Base-by-base conservation (phyloP, 2,888 invertebrate species). In the Melitaea athalia region DNA sequence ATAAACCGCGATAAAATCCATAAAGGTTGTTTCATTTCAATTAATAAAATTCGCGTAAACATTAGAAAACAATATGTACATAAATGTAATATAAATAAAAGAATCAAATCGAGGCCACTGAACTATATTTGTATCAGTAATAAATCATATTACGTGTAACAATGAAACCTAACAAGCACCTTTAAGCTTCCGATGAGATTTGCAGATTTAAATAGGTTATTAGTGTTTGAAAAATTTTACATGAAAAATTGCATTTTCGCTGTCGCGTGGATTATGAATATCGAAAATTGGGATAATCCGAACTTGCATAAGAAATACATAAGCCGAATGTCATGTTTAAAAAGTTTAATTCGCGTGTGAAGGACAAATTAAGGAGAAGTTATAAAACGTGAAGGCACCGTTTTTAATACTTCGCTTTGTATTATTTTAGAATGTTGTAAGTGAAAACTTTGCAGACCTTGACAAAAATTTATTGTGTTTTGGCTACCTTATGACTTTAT, bases 351-450 rank as follows among this genome's bases (percentile, higher is more conserved):
- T 70, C 38, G 73, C 71, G 69, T 71, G 73, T 50, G 65, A 61
- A 57, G 59, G 61, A 64, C 69, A 72, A 67, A 70, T 69, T 70
- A 70, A 69, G 24, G 52, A 53, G 11, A 61, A 55, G 61, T 50
- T 60, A 61, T 47, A 55, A 64, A 60, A 49, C 64, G 14, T 53
- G 7, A 14, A 33, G 49, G 47, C 15, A 61, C n/a, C 33, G 14
- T 45, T 45, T n/a, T 11, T 8, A 45, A 45, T 52, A 17, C 52
- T 12, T 50, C 52, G 11, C 52, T 52, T 31, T 11, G 31, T 52
- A 52, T 24, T 17, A 24, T 24, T 50, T 50, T 52, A 12, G 5
- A 10, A 52, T 52, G 17, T 52, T 24, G 24, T 52, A 52, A 52
- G 52, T 24, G 12, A 52, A 24, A 52, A 52, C 52, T 52, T 52